Evolutionary conservation across 2,113 vertebrate species (phyloP), one percentile per base, ranked within the genome.

Genomic region (Sinocyclocheilus grahami): DNA sequence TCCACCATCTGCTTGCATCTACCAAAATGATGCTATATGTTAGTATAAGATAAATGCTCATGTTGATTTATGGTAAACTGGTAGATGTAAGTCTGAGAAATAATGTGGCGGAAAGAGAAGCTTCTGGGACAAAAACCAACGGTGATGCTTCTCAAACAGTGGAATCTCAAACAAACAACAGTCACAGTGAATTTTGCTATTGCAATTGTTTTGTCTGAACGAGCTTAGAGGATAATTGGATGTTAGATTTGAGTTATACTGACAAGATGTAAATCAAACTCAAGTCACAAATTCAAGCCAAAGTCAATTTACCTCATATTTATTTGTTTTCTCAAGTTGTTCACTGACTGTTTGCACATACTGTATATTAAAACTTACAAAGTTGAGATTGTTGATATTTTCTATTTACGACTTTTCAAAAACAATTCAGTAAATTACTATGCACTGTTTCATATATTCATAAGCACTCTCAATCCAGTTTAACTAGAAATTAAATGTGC

Each of bases 151-250:
- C 78, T 65, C 33, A 46, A 63, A 65, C 58, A 62, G 37, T 72
- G 48, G 27, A 55, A 53, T 78, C 75, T 18, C 48, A 78, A 78
- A 78, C 53, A 80, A 80, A 58, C 76, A 78, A 12, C 55, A 55
- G 76, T 53, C n/a, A 55, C 76, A 55, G 37, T 46, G 58, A 65
- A 46, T 81, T 81, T n/a, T 13, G 4, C 53, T 14, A 22, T 60
- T 30, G 30, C 53, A n/a, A 12, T 39, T 78, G 51, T 78, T 78
- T 58, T 60, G 30, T 48, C 72, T 75, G 72, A 75, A 75, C 0
- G 6, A 16, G 46, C 48, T 78, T 18, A 18, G 16, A 58, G 16
- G 8, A 33, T 55, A 55, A 58, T 13, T 55, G 9, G 33, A 78
- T 78, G 51, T 37, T 6, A 18, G 5, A 37, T 78, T 60, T 37